Conservation (phyloP, 2,888 invertebrate genomes). For the Ernsta delagoae region DNA sequence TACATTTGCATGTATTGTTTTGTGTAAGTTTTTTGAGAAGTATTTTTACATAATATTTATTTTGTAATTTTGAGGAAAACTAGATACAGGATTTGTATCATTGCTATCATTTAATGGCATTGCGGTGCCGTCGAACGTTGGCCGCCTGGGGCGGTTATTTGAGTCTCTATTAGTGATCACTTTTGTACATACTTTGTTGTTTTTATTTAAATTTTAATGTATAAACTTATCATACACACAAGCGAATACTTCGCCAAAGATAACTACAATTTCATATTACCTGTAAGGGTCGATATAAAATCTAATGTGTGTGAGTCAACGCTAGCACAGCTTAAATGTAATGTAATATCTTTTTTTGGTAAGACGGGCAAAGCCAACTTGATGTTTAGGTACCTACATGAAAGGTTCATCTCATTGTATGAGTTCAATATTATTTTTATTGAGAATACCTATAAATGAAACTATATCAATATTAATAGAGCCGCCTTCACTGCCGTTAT, state of each 20-base stretch:
- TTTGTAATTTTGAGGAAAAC: constrained; percentile 6
- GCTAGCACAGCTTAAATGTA: constrained; percentile 45
- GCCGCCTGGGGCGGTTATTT: not conserved
- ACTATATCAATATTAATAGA: constrained; percentile 33
- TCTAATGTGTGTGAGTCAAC: constrained; percentile 30
- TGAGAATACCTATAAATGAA: constrained; percentile 16
- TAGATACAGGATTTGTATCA: not conserved
- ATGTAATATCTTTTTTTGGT: constrained; percentile 35
- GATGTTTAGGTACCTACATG: constrained; percentile 25
- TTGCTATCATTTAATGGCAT: no score
- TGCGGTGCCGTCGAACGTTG: not conserved
- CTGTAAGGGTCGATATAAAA: constrained; percentile 39
- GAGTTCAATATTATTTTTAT: constrained; percentile 37
- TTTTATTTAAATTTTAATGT: constrained; percentile 43
- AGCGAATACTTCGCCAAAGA: constrained; percentile 42
- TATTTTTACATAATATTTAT: constrained; percentile 21
- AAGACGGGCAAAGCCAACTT: constrained; percentile 39
- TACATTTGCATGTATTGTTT: constrained; percentile 22
- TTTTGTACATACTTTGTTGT: constrained; percentile 45
- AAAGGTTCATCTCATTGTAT: constrained; percentile 36
- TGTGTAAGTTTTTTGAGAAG: constrained; percentile 25
- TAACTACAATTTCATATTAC: constrained; percentile 40
- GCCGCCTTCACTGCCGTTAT: constrained; percentile 44
- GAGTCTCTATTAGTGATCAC: constrained; percentile 14
- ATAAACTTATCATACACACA: no score